These are phyloP conservation scores for Drosophila hydei DNA, from an alignment of 1,140 invertebrate genomes.

Conservation along the genomic window DNA sequence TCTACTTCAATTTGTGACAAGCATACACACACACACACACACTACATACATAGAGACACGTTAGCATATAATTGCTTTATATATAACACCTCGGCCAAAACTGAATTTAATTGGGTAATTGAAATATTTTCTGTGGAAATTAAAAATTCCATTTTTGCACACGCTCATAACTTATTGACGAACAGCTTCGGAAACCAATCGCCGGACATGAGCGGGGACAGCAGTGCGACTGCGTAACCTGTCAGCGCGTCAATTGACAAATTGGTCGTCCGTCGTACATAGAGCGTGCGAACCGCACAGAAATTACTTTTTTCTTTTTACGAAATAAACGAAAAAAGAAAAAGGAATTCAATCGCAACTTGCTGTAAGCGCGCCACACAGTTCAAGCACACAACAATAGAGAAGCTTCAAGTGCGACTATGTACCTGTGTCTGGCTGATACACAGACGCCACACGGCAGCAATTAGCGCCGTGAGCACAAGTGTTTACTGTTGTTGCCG, in stretches of 20 bases:
- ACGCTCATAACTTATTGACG: slow-evolving; percentile 59
- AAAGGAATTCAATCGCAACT: slow-evolving; percentile 14
- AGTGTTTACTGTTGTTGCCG: slow-evolving; percentile 28
- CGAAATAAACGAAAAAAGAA: background rate
- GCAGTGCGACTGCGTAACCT: slow-evolving; percentile 74
- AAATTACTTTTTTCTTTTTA: slow-evolving; percentile 17
- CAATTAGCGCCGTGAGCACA: slow-evolving; percentile 68
- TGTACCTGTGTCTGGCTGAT: slow-evolving; percentile 62
- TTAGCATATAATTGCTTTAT: slow-evolving; percentile 47
- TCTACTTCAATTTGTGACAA: slow-evolving; percentile 61
- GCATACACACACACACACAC: slow-evolving; percentile 24
- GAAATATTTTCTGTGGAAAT: slow-evolving; percentile 61
- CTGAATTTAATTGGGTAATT: slow-evolving; percentile 76
- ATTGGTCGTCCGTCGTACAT: slow-evolving; percentile 40
- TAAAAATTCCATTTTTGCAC: slow-evolving; percentile 68
- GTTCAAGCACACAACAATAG: slow-evolving; percentile 34
- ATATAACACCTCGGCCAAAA: slow-evolving; percentile 63
- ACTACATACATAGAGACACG: slow-evolving; percentile 10
- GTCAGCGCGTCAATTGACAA: slow-evolving; percentile 69
- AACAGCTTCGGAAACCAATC: slow-evolving; percentile 50
- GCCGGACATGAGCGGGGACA: slow-evolving; percentile 1
- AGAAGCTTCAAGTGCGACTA: slow-evolving; percentile 19
- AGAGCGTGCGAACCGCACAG: slow-evolving; percentile 62
- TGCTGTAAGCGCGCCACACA: slow-evolving; percentile 26
- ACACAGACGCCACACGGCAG: slow-evolving; percentile 58